Evolutionary conservation across 1,140 invertebrate species (phyloP).

Genomic region (Eupeodes corollae): DNA sequence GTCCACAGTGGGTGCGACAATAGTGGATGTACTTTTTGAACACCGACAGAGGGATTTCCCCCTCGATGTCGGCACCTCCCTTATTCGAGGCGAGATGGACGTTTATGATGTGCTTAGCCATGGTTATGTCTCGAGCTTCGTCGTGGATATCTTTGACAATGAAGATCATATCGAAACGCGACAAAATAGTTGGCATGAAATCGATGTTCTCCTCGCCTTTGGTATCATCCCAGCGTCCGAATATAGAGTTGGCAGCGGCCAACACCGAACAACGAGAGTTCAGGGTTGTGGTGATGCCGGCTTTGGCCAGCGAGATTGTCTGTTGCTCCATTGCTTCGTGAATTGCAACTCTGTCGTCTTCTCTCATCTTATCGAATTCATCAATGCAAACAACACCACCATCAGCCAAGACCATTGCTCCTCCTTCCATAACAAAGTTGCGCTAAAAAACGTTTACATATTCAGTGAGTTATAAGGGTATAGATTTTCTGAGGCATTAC

Average conservation of each 20-base stretch:
- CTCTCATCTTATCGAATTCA: conserved; percentile 99
- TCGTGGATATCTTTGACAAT: conserved; percentile 98
- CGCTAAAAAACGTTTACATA: conserved; percentile 52
- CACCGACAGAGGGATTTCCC: conserved; percentile 74
- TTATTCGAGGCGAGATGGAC: conserved; percentile 86
- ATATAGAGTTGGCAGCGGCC: conserved; percentile 97
- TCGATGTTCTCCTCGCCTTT: conserved; percentile 99
- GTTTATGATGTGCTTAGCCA: conserved; percentile 95
- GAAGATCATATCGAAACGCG: conserved; percentile 99
- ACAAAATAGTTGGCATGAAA: conserved; percentile 99
- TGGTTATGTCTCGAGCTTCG: conserved; percentile 72
- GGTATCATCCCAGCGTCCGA: conserved; percentile 96
- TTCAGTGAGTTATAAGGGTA: not conserved
- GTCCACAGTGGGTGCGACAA: conserved; percentile 81
- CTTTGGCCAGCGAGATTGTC: conserved; percentile 99
- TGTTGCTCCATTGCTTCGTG: conserved; percentile 99
- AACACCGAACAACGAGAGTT: conserved; percentile 97
- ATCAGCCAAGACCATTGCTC: conserved; percentile 98
- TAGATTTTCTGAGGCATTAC: conserved; percentile 3
- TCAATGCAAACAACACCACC: conserved; percentile 99
- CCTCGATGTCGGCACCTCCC: conserved; percentile 48
- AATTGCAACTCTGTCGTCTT: conserved; percentile 97
- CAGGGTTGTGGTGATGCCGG: conserved; percentile 96
- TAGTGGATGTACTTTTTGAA: conserved; percentile 93
- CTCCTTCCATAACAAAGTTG: conserved; percentile 98